phyloP scores from a whole-genome alignment of 2,113 vertebrate species.

The Formicarius rufipectus region DNA sequence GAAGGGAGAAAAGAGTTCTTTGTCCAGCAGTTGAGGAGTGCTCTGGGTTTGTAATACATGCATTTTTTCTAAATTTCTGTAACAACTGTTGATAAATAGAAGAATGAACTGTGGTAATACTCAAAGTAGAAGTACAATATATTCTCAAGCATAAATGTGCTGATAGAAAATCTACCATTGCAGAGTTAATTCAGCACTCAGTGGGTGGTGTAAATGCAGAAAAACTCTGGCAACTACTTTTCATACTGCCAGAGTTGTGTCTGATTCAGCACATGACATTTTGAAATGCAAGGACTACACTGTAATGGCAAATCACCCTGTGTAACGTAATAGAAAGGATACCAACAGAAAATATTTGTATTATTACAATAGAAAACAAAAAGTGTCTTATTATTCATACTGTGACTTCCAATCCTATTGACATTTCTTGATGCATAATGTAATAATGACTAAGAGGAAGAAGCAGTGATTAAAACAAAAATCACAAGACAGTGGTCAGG shows the following conservation, averaged over 20 bases:
- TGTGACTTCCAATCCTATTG: not conserved
- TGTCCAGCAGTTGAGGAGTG: not conserved
- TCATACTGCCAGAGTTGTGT: not conserved
- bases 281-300: not conserved
- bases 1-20: not conserved
- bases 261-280: not conserved
- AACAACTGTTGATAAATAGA: not conserved
- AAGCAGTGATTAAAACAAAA: not conserved
- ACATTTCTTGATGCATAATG: not conserved
- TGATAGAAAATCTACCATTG: constrained; percentile 6
- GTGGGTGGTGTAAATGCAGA: not conserved
- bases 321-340: not conserved
- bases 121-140: constrained; percentile 33
- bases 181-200: constrained; percentile 19
- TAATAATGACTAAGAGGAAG: not conserved
- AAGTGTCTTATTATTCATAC: not conserved
- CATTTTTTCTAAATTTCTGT: not conserved
- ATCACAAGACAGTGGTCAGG: not conserved
- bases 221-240: not conserved
- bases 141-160: not conserved
- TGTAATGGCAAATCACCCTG: accelerated
- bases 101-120: constrained; percentile 38
- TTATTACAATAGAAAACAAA: not conserved
- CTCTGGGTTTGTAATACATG: not conserved
- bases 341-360: not conserved